Conservation (phyloP, 2,113 vertebrate genomes). For the Sylvilagus bachmani region DNA sequence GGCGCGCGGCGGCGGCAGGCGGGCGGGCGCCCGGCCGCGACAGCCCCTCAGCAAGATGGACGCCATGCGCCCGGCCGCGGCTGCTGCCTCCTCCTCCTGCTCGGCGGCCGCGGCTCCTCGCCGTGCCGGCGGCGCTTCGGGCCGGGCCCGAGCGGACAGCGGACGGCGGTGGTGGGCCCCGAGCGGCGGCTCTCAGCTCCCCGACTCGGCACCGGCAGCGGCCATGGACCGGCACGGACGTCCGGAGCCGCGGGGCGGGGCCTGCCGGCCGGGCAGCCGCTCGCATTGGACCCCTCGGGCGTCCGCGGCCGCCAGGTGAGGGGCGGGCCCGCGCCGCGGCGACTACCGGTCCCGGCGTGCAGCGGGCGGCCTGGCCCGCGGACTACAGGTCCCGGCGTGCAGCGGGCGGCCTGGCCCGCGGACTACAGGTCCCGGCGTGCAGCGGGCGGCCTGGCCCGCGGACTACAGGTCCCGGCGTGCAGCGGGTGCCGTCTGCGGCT, state of each 20-base stretch:
- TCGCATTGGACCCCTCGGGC: conserved; percentile 70
- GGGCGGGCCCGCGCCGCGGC: not conserved
- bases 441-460: no score
- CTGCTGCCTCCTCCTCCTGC: not conserved
- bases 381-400: conserved; percentile 44
- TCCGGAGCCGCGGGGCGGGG: conserved; percentile 58
- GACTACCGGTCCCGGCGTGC: conserved; percentile 6
- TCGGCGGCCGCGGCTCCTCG: not conserved
- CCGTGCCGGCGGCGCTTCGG: conserved; percentile 9
- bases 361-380: no score
- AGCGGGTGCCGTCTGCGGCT: not conserved
- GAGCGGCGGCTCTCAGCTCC: conserved; percentile 21
- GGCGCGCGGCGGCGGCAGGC: conserved; percentile 38
- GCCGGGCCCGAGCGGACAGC: not conserved
- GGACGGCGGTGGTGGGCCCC: not conserved
- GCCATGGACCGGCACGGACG: conserved; percentile 62
- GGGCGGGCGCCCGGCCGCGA: conserved; percentile 59
- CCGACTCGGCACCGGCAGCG: conserved; percentile 34
- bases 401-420: no score
- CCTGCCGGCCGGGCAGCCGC: not conserved
- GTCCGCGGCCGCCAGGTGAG: conserved; percentile 21
- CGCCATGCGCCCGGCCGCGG: conserved; percentile 73
- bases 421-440: conserved; percentile 43
- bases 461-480: conserved; percentile 44
- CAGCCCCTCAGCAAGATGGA: conserved; percentile 81